Base-by-base conservation (phyloP, 92 coral and sea anemone species). In the Parazoanthus swiftii region DNA sequence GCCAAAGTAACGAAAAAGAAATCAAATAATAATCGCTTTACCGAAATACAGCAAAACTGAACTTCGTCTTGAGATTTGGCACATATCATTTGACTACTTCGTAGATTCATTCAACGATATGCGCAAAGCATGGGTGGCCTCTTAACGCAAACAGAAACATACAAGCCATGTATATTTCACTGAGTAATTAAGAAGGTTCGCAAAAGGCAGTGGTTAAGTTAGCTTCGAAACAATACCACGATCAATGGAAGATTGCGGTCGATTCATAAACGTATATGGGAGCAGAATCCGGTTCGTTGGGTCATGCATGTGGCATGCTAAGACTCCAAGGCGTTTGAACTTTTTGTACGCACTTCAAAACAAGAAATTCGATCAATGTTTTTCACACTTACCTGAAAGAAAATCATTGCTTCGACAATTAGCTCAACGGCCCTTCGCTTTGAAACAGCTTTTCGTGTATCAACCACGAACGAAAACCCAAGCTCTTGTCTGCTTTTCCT, bases 391-490 rank as follows among this genome's bases (percentile, higher is more conserved):
- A 97, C 99, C 98, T 97, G 98, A 90, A 97, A 97, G 88, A 93
- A 95, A 37, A 97, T 93, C 95, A 97, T 91, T 26, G 98, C 95
- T 80, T 97, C 99, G 18, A 94, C 91, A 29, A 97, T 93, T 70
- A 92, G 89, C 73, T 94, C 98, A 10, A 97, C 82, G 29, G 94
- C 89, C 25, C 93, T 91, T 80, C 95, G 89, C 82, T 97, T 97
- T 48, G 94, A 89, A 0, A 89, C 91, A 51, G 97, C 90, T 70
- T 97, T 94, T 80, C 98, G 89, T 15, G 97, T 90, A 81, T 97
- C 99, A 25, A 97, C 90, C 33, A 97, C 82, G 26, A 95, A 93
- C 75, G 95, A 92, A 85, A 95, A 91, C 54, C 99, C 99, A 72
- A 95, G 93, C 44, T 89, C 93, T 36, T 91, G 95, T 11, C 90